Conservation (phyloP, 2,888 invertebrate species). For the Hanleya hanleyi region DNA sequence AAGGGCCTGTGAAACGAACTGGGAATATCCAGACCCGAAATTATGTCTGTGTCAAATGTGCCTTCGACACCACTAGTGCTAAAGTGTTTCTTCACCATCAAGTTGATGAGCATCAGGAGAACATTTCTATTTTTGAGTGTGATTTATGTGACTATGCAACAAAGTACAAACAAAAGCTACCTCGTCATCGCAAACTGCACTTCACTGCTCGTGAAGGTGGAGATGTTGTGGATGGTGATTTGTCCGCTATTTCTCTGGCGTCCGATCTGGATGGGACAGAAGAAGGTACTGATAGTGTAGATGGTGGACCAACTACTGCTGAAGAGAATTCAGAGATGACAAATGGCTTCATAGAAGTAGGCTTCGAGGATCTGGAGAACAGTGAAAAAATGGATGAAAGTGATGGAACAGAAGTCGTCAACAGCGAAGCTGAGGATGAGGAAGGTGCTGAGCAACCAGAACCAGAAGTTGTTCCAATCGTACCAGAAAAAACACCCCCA, state of each 20-base stretch:
- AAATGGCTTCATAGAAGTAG: conserved; percentile 3
- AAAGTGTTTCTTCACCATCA: conserved; percentile 60
- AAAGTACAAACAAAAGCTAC: conserved; percentile 64
- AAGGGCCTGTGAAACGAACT: conserved; percentile 43
- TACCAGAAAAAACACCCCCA: conserved; percentile 6
- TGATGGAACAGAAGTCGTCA: background rate
- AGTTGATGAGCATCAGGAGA: conserved; percentile 55
- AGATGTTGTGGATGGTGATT: background rate
- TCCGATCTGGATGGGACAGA: background rate
- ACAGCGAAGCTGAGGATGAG: conserved; percentile 23
- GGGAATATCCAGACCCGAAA: conserved; percentile 61
- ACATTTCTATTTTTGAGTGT: conserved; percentile 63
- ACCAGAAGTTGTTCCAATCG: background rate
- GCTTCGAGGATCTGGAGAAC: background rate
- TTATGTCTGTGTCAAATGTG: conserved; percentile 54
- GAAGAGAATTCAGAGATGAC: background rate
- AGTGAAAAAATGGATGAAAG: background rate
- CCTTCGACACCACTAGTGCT: conserved; percentile 55
- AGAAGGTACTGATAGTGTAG: background rate
- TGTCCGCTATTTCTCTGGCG: background rate
- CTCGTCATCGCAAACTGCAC: conserved; percentile 59
- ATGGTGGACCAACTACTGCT: background rate
- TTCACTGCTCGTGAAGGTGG: conserved; percentile 37
- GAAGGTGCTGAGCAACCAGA: background rate
- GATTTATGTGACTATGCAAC: conserved; percentile 68